phyloP scores from a whole-genome alignment of 2,888 invertebrate species.

The Dolichopus griseipennis region DNA sequence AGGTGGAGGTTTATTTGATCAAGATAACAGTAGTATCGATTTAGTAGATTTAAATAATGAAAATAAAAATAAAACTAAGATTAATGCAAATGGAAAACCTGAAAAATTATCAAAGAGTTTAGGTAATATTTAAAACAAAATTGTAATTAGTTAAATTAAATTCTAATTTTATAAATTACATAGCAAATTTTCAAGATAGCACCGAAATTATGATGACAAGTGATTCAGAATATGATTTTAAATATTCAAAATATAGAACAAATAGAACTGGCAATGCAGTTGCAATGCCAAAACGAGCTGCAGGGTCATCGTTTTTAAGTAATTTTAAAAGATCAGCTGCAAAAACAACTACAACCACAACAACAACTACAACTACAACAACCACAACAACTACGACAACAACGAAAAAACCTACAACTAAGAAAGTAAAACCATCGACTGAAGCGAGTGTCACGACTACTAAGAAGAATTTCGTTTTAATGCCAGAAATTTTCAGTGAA shows the following conservation, averaged over 20 bases:
- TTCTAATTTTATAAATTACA: background rate
- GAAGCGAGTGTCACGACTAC: background rate
- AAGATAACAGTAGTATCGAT: background rate
- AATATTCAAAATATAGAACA: conserved; percentile 28
- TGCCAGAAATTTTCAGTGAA: background rate
- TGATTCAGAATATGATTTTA: conserved; percentile 44
- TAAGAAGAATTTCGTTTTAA: background rate
- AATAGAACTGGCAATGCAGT: conserved; percentile 13
- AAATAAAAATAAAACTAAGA: background rate
- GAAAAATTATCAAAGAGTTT: background rate
- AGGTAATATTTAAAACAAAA: background rate
- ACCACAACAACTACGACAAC: background rate
- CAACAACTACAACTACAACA: conserved; percentile 18
- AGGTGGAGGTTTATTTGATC: background rate
- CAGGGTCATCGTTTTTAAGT: conserved; percentile 10
- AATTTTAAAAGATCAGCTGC: background rate
- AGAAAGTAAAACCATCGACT: background rate
- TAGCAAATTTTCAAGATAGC: conserved; percentile 49
- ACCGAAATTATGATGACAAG: conserved; percentile 54
- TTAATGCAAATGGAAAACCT: background rate
- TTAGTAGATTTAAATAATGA: background rate
- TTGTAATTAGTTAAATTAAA: background rate
- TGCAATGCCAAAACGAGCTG: background rate
- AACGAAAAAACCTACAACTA: background rate
- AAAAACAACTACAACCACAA: background rate